phyloP scores from a whole-genome alignment of 2,113 vertebrate species.

The Pachypanchax playfairii region DNA sequence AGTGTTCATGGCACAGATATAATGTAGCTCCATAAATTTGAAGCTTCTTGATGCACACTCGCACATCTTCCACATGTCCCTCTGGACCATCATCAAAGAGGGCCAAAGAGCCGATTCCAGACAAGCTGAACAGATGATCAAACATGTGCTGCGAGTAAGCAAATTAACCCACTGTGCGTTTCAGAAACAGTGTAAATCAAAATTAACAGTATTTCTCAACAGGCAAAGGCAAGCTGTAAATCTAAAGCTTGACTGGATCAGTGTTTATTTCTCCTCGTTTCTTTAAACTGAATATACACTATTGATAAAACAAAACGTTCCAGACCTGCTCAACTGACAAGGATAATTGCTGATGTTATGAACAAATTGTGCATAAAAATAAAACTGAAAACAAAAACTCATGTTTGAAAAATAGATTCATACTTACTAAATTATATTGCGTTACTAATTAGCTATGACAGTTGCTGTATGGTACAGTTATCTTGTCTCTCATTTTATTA shows the following conservation, averaged over 20 bases:
- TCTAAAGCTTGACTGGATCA: constrained; percentile 12
- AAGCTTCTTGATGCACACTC: constrained; percentile 28
- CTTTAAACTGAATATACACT: constrained; percentile 16
- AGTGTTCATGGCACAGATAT: constrained; percentile 10
- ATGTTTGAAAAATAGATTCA: not conserved
- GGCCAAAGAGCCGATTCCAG: constrained; percentile 22
- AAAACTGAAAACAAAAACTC: not conserved
- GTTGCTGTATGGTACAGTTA: constrained; percentile 9
- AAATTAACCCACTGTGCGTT: constrained; percentile 40
- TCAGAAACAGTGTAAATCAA: not conserved
- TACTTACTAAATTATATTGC: not conserved
- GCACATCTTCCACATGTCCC: constrained; percentile 43
- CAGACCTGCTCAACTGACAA: constrained; percentile 9
- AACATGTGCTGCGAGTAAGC: constrained; percentile 42
- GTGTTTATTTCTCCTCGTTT: constrained; percentile 23
- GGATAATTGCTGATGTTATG: constrained; percentile 7
- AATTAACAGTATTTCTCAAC: constrained; percentile 23
- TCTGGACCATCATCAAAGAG: constrained; percentile 13
- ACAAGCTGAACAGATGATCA: constrained; percentile 42
- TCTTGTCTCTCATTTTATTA: not conserved
- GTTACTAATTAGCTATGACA: constrained; percentile 1
- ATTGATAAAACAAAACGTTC: constrained; percentile 7
- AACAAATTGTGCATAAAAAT: not conserved
- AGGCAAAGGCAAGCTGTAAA: constrained; percentile 14
- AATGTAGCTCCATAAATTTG: constrained; percentile 13